These are phyloP conservation scores for Phortica okadai DNA, from an alignment of 2,888 invertebrate species.

Conservation along the genomic window DNA sequence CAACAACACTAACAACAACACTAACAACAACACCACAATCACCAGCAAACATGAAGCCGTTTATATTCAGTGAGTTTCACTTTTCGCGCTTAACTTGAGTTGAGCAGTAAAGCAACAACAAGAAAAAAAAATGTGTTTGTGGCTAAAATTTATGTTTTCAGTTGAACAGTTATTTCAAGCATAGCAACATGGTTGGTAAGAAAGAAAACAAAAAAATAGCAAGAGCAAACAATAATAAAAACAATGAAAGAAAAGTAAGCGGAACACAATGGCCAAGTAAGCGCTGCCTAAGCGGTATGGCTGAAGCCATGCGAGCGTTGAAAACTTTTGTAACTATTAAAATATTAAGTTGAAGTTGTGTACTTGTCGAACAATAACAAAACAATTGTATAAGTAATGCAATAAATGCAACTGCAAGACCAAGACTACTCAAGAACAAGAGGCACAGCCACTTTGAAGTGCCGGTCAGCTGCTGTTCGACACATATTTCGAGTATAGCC, in stretches of 20 bases:
- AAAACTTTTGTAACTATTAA: slow-evolving; percentile 73
- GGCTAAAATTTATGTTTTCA: slow-evolving; percentile 69
- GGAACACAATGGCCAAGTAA: slow-evolving; percentile 23
- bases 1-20: neutral
- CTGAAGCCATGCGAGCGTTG: neutral
- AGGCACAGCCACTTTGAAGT: neutral
- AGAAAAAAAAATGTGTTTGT: slow-evolving; percentile 59
- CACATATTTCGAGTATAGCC: neutral
- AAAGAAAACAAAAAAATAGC: slow-evolving; percentile 27
- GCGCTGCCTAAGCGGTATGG: slow-evolving; percentile 61
- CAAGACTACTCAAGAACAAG: slow-evolving; percentile 47
- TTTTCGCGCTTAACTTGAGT: slow-evolving; percentile 13
- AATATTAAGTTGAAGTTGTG: slow-evolving; percentile 66
- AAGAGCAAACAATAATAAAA: slow-evolving; percentile 45
- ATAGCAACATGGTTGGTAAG: slow-evolving; percentile 32
- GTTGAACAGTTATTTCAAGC: slow-evolving; percentile 68
- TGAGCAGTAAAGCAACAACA: neutral
- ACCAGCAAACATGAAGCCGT: slow-evolving; percentile 1
- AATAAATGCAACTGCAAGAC: slow-evolving; percentile 37
- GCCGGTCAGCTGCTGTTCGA: neutral
- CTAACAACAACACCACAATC: slow-evolving; percentile 5
- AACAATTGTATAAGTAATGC: slow-evolving; percentile 41
- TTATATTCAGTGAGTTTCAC: slow-evolving; percentile 29
- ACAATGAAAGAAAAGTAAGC: slow-evolving; percentile 43
- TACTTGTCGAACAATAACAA: slow-evolving; percentile 40